Base-by-base conservation (phyloP, 2,888 invertebrate species). In the Diplazon laetatorius region DNA sequence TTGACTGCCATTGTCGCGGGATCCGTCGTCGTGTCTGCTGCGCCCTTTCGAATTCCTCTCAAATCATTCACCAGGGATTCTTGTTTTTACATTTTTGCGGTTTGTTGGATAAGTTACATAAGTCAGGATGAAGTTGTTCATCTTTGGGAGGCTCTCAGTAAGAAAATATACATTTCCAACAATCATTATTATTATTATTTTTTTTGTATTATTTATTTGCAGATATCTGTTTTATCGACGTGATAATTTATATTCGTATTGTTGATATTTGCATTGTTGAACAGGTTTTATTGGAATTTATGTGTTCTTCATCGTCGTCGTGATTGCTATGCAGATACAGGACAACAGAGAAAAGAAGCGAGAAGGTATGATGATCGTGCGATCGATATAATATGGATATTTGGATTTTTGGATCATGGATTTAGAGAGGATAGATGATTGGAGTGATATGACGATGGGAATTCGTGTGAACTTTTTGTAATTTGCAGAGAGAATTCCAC, bases 1-100 rank as follows among this genome's bases (percentile, higher is more conserved):
- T 92, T 94, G 3, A 93, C 93, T 0, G 91, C 93, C 0, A 90
- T 94, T 14, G 93, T 95, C 9, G 93, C 92, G 18, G 94, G 94
- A 0, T 88, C 92, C 1, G 91, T 94, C 0, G 91, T 93, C 12
- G 83, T 93, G 5, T 87, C 92, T n/a, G 87, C 87, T 10, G 87
- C 87, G 12, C 94, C 94, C 0, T 94, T 95, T 86, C 83, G 85
- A 9, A 80, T 90, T 10, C 55, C 76, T 10, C 73, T 86, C 50
- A 85, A 82, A 42, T 84, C 85, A 37, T 85, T 90, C 70, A 79
- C 87, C 66, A 84, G 91, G 9, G 89, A 90, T 72, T 83, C 85
- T 8, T 82, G 78, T 65, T 90, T 90, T 78, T 91, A 90, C 77
- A 80, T 88, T 30, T n/a, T 83, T n/a, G 91, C 93, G 5, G 86